Evolutionary conservation across 1,140 invertebrate species (phyloP), one percentile per base, ranked within the genome.

Genomic region (Drosophila trapezifrons): DNA sequence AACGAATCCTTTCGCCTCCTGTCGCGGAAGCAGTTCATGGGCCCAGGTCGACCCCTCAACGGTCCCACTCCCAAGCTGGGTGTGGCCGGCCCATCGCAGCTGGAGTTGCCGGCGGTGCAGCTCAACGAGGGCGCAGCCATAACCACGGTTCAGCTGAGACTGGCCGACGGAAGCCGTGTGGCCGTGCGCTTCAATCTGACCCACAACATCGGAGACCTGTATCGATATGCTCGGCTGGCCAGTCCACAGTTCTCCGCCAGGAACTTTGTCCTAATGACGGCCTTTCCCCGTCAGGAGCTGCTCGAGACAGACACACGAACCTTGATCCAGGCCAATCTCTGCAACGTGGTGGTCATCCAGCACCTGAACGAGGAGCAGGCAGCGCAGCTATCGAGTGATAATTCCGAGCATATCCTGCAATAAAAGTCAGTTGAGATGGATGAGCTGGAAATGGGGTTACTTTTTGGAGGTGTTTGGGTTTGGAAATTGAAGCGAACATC

Each of bases 341-440:
- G 67, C 13, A 87, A 87, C 51, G 84, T 87, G 47, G 67, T 87
- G 38, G 32, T 87, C 40, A 87, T 75, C 22, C 84, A 89, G 40
- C 84, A 87, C 12, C 32, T 89, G 8, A 45, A 46, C 20, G 80
- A 80, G 37, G 69, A 76, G 7, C 18, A 10, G 32, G 35, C 8
- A 2, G 51, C 72, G 9, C 42, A 37, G 15, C 27, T 64, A 9
- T 32, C 51, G 10, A 62, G 17, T 27, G 42, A 76, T 22, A 10
- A 10, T 12, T 51, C 52, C 1, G 45, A 75, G 2, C 3, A 8
- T 5, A 10, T 40, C 10, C 5, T 20, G 5, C 10, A 71, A 20
- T 71, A 49, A 58, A 66, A 29, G 17, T 15, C 4, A 22, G 4
- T 62, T 37, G 13, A 57, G 40, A 27, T 37, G 22, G 7, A 46